phyloP scores from a whole-genome alignment of 2,797 vertebrate species.

The Sciaenops ocellatus region DNA sequence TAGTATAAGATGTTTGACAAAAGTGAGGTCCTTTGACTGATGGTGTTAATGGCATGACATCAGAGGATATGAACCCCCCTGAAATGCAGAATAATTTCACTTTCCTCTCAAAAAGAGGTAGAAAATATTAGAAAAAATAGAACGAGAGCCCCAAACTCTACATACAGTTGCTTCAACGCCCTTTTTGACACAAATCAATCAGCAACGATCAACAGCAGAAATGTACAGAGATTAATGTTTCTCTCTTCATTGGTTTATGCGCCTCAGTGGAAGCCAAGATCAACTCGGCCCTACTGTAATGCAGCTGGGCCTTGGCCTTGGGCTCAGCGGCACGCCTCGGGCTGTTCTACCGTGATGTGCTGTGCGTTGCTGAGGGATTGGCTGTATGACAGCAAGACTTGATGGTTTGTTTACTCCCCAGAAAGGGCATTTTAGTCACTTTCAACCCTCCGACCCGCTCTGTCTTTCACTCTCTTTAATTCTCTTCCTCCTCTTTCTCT shows the following conservation, averaged over 20 bases:
- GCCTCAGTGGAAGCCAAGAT: neutral
- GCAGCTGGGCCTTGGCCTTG: neutral
- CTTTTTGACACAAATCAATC: neutral
- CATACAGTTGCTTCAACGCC: neutral
- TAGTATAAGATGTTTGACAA: slow-evolving; percentile 20
- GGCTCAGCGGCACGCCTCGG: slow-evolving; percentile 12
- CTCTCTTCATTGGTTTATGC: neutral
- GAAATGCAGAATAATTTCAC: no score
- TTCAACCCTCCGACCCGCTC: slow-evolving; percentile 31
- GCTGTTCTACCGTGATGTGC: slow-evolving; percentile 1
- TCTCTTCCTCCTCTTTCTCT: slow-evolving; percentile 9
- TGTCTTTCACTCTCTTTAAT: slow-evolving; percentile 16
- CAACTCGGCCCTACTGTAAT: neutral
- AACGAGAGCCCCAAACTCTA: neutral
- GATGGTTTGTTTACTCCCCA: slow-evolving; percentile 53
- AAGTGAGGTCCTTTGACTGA: slow-evolving; percentile 47
- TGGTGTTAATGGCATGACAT: neutral
- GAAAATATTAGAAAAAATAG: neutral
- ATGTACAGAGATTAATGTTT: neutral
- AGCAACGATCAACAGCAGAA: neutral
- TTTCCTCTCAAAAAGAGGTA: neutral
- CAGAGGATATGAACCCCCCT: neutral
- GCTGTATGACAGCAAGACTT: slow-evolving; percentile 21
- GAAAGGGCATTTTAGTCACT: slow-evolving; percentile 52
- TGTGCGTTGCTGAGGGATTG: slow-evolving; percentile 11